A percentile compares a stretch with the other conserved stretches of the same genome.
Conservation (phyloP, 2,113 vertebrate genomes). For the Alligator sinensis region DNA sequence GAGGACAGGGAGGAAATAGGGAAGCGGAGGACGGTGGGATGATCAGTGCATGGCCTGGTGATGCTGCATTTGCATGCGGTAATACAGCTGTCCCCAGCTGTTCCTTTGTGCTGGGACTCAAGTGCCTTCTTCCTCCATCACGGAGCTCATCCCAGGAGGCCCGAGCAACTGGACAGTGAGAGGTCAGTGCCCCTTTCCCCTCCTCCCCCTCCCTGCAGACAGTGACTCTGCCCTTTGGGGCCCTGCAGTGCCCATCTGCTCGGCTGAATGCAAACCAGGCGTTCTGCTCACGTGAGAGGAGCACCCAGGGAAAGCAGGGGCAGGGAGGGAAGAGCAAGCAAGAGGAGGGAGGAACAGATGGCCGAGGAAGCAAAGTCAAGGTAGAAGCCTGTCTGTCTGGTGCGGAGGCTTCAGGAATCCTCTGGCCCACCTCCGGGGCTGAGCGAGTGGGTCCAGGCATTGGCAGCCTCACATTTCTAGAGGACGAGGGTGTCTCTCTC, state of each 20-base stretch:
- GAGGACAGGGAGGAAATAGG: background rate
- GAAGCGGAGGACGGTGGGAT: background rate
- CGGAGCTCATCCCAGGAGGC: background rate
- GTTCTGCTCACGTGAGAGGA: background rate
- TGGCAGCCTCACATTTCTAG: no score
- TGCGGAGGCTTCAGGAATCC: background rate
- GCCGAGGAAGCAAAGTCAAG: background rate
- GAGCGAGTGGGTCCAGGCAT: background rate
- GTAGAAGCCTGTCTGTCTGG: background rate
- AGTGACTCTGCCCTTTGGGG: background rate
- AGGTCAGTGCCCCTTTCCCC: background rate
- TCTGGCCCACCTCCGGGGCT: no score
- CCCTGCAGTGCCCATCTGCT: background rate
- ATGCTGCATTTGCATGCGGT: no score
- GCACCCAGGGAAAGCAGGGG: background rate
- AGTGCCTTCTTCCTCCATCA: background rate
- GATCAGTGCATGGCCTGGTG: background rate
- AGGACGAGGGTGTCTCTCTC: background rate
- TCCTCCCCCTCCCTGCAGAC: background rate
- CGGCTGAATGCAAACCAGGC: background rate
- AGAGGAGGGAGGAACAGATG: background rate
- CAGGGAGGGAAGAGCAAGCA: background rate
- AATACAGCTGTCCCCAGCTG: background rate
- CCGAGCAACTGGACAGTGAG: background rate
- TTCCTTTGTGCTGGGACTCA: background rate